Base-by-base conservation (phyloP, 2,888 invertebrate species). In the Mimas tiliae region DNA sequence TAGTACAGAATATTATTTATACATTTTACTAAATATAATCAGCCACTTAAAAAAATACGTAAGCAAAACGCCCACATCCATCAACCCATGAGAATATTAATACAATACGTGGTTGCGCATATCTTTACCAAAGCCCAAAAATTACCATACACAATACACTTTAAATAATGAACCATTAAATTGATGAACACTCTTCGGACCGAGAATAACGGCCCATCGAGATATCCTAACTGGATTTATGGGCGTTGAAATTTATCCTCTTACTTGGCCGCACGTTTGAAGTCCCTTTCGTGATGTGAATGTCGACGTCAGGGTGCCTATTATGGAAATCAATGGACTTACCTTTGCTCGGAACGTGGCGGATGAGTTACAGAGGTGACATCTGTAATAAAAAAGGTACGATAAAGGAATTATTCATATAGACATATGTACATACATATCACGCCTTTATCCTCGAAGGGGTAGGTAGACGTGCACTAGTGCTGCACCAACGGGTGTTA, bases 161-260 rank as follows among this genome's bases (percentile, higher is more conserved):
- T 71, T 74, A 74, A 75, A 74, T 79, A 77, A 80, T 79, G 74
- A 74, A 77, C 72, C 76, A 79, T 80, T 77, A 72, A 76, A 74
- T 72, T 71, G 70, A 63, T 71, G 76, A 75, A 77, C 74, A 74
- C 68, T 48, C 58, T 63, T 66, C 19, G 64, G 68, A 74, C 58
- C 67, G 62, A 63, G 67, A 70, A 73, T 71, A 67, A 77, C 69
- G 55, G 66, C 70, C 67, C 67, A 52, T 65, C 63, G 65, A 73
- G 68, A 73, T 65, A 69, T 67, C 62, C 69, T 68, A 72, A 73
- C 65, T 73, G 69, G 67, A 74, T 72, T 75, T 70, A 70, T 38
- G 27, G 53, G n/a, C 64, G 65, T 70, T 71, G 63, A 67, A 70
- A 69, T 65, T 65, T 70, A 70, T 58, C 63, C 58, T 48, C 53